These are phyloP conservation scores for Rhabdophis nuchalis DNA, from an alignment of 2,797 vertebrate genomes.

Conservation along the genomic window DNA sequence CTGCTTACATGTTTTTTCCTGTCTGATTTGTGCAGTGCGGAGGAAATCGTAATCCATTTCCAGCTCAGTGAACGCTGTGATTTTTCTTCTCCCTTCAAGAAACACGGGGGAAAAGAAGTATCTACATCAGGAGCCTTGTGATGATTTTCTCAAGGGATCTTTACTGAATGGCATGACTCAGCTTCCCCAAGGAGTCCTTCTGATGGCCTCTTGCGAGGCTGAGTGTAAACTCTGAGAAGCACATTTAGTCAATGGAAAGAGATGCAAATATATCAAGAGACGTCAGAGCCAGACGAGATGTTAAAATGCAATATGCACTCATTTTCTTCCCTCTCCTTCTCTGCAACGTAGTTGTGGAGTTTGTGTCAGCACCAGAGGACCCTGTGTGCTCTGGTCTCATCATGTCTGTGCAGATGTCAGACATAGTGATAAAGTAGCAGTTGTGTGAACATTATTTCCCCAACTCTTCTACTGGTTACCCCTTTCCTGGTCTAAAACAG, in stretches of 20 bases:
- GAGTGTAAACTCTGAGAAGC: not conserved
- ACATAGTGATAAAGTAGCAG: not conserved
- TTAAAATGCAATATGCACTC: not conserved
- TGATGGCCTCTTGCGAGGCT: not conserved
- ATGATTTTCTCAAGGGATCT: not conserved
- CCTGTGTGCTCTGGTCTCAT: not conserved
- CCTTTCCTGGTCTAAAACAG: not conserved
- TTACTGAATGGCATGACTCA: not conserved
- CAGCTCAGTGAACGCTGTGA: not conserved
- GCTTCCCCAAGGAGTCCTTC: not conserved
- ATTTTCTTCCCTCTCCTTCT: not conserved
- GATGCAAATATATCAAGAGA: not conserved
- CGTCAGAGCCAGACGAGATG: not conserved
- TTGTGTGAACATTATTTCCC: not conserved
- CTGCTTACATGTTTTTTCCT: not conserved
- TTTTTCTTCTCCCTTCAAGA: not conserved
- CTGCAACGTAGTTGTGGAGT: not conserved
- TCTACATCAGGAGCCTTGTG: not conserved
- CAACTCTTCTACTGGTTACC: not conserved
- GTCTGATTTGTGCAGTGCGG: not conserved
- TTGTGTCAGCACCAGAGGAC: not conserved
- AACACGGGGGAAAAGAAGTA: not conserved
- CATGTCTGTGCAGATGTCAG: not conserved
- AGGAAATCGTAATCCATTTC: not conserved
- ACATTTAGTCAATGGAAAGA: not conserved